A percentile compares a stretch with the other conserved stretches of the same genome.
Evolutionary conservation across 2,888 invertebrate species (phyloP).

Genomic region (Microctonus hyperodae): DNA sequence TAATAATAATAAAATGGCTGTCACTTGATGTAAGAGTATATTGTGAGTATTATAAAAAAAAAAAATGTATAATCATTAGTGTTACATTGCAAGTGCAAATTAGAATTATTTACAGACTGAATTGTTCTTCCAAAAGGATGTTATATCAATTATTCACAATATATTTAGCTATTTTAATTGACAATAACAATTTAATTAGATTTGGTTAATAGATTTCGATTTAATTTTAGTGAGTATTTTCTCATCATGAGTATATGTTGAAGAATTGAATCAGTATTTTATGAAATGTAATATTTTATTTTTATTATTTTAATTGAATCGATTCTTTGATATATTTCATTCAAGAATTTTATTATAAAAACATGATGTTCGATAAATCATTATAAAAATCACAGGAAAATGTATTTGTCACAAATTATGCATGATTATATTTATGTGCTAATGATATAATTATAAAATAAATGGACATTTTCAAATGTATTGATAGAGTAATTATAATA

Average conservation of each 20-base stretch:
- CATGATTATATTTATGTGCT: not conserved
- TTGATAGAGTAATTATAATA: not conserved
- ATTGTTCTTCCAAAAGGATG: slow-evolving; percentile 12
- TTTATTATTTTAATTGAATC: not conserved
- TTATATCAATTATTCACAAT: slow-evolving; percentile 5
- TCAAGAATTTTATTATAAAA: not conserved
- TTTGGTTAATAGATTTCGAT: not conserved
- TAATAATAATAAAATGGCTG: slow-evolving; percentile 20
- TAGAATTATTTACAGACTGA: slow-evolving; percentile 10
- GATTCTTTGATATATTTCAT: slow-evolving; percentile 2
- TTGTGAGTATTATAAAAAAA: no score
- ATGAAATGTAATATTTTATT: slow-evolving; percentile 4
- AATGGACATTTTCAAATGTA: not conserved
- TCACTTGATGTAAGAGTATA: slow-evolving; percentile 23
- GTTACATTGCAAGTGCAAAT: not conserved
- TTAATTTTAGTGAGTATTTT: not conserved
- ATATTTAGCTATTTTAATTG: not conserved
- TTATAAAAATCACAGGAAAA: not conserved
- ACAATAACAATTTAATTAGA: slow-evolving; percentile 20
- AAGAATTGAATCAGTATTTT: slow-evolving; percentile 19
- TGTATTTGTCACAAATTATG: not conserved
- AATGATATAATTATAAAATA: not conserved
- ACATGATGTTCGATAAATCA: slow-evolving; percentile 28
- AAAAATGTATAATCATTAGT: slow-evolving; percentile 1
- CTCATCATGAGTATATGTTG: not conserved